Evolutionary conservation across 2,797 vertebrate species (phyloP).

Genomic region (Clarias laeviceps): DNA sequence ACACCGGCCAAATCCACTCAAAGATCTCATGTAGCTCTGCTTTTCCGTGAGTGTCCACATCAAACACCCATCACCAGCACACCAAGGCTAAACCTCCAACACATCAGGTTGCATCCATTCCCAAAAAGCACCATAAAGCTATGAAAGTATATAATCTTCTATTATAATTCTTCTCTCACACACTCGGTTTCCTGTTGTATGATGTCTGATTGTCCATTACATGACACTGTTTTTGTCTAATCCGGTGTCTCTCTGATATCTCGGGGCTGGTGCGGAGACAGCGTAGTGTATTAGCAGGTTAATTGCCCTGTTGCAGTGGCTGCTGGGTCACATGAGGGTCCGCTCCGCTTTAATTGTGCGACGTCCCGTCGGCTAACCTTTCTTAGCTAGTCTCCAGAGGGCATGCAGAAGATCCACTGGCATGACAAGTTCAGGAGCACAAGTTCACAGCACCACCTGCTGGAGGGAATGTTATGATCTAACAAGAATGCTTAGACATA

Average conservation of each 20-base stretch:
- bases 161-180: constrained; percentile 10
- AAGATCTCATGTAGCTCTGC: constrained; percentile 22
- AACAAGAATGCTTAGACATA: constrained; percentile 13
- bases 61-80: constrained; percentile 27
- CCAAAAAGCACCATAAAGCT: background rate
- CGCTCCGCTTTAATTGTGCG: constrained; percentile 71
- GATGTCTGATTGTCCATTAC: constrained; percentile 85
- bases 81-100: constrained; percentile 16
- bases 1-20: constrained; percentile 56
- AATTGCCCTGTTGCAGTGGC: constrained; percentile 85
- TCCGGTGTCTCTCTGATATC: constrained; percentile 90
- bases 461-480: constrained; percentile 57
- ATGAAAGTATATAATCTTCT: background rate
- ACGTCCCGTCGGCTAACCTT: constrained; percentile 64
- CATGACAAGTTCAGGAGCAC: constrained; percentile 48
- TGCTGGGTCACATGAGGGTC: constrained; percentile 62
- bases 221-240: constrained; percentile 94
- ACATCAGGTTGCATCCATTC: background rate
- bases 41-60: constrained; percentile 21
- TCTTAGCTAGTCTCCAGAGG: constrained; percentile 57
- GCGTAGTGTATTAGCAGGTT: constrained; percentile 93
- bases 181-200: constrained; percentile 54
- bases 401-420: constrained; percentile 35
- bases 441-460: constrained; percentile 72
- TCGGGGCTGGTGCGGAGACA: constrained; percentile 82